These are phyloP conservation scores for Liparis tanakae DNA, from an alignment of 2,797 vertebrate genomes.

Conservation along the genomic window DNA sequence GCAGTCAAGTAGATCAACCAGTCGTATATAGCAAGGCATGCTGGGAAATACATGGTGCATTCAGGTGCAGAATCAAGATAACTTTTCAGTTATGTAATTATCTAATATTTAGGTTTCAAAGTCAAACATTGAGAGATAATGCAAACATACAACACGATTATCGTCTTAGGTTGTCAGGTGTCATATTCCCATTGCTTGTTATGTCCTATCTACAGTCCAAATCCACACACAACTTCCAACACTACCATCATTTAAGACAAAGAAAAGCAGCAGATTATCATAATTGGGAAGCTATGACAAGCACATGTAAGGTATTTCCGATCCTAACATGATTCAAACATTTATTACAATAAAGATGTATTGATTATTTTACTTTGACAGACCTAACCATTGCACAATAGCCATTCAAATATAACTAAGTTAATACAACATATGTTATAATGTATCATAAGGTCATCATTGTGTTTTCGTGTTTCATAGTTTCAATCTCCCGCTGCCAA, in stretches of 20 bases:
- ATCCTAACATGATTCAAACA: not conserved
- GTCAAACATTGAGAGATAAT: not conserved
- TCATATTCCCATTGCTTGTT: not conserved
- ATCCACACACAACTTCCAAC: not conserved
- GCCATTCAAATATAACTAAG: not conserved
- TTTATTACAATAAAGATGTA: not conserved
- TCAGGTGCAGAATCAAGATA: slow-evolving; percentile 28
- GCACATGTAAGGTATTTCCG: not conserved
- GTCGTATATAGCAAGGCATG: slow-evolving; percentile 63
- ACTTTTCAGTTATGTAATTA: not conserved
- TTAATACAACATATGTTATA: not conserved
- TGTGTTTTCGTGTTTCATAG: not conserved
- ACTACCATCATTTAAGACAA: not conserved
- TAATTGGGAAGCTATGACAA: not conserved
- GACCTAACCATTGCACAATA: not conserved
- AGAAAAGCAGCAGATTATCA: not conserved
- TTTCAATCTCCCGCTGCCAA: not conserved
- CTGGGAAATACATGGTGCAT: slow-evolving; percentile 70
- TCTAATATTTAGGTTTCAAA: not conserved
- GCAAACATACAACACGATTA: not conserved
- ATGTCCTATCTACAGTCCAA: not conserved
- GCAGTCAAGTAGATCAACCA: slow-evolving; percentile 26
- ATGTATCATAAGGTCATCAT: not conserved
- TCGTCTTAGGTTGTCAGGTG: not conserved
- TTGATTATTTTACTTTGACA: not conserved